Percentiles rank a stretch among this genome's conserved stretches.
These are phyloP conservation scores for Petrocephalus zakoni DNA, from an alignment of 2,113 vertebrate species.

Conservation along the genomic window DNA sequence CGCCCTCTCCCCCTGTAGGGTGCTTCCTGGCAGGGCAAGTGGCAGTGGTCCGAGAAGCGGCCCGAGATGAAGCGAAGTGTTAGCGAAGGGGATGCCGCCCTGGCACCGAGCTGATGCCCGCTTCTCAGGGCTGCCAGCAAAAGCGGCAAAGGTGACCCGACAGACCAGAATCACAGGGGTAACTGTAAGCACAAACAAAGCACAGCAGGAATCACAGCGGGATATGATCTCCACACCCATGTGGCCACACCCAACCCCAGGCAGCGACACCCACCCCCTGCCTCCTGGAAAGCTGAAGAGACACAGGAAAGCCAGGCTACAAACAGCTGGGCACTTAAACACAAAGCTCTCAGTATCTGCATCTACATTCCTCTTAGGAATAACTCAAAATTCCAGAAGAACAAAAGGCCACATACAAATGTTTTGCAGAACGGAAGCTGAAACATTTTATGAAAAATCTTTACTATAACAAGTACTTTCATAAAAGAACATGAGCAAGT, in stretches of 20 bases:
- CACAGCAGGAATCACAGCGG: neutral
- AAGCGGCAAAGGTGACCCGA: no score
- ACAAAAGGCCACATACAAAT: neutral
- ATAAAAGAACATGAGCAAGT: neutral
- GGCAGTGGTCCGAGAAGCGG: neutral
- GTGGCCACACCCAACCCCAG: no score
- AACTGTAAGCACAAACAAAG: no score
- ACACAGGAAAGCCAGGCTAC: neutral
- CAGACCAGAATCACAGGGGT: no score
- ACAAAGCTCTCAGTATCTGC: neutral
- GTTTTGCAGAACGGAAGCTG: neutral
- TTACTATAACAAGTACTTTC: neutral
- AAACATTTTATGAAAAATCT: neutral
- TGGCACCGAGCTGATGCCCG: no score
- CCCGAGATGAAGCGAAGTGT: neutral
- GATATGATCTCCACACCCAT: neutral
- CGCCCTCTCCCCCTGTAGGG: neutral
- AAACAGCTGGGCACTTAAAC: neutral
- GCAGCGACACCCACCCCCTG: no score
- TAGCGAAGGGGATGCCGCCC: no score
- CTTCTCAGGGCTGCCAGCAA: no score
- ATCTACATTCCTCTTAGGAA: neutral
- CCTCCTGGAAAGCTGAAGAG: neutral
- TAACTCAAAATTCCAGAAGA: neutral
- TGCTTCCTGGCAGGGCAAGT: neutral